These are phyloP conservation scores for Lepidurus arcticus DNA, from an alignment of 1,140 invertebrate species.

Conservation along the genomic window DNA sequence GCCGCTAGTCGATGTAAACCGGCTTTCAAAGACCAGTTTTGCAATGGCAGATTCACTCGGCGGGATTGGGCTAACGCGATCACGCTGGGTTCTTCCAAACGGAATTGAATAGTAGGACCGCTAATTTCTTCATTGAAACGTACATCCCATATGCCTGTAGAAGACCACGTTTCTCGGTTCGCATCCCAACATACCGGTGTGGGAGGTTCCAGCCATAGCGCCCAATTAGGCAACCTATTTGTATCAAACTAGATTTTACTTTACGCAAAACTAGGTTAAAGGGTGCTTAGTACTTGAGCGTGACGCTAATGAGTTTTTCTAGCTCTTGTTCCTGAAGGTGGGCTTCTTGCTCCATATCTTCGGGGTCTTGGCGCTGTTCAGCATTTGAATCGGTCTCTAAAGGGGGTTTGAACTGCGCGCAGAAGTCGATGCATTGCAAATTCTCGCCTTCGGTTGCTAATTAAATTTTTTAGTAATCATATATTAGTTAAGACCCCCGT, in stretches of 20 bases:
- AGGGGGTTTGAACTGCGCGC: slow-evolving; percentile 3
- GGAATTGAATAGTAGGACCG: slow-evolving; percentile 31
- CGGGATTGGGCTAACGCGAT: slow-evolving; percentile 27
- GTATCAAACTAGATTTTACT: background rate
- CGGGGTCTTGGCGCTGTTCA: slow-evolving; percentile 29
- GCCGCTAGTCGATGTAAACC: background rate
- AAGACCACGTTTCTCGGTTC: slow-evolving; percentile 19
- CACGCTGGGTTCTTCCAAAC: slow-evolving; percentile 31
- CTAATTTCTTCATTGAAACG: slow-evolving; percentile 31
- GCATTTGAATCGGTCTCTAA: background rate
- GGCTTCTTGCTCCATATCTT: slow-evolving; percentile 25
- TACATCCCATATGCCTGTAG: slow-evolving; percentile 31
- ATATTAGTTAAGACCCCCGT: too few relatives aligned
- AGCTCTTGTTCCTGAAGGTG: slow-evolving; percentile 31
- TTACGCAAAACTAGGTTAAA: background rate
- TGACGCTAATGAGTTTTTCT: slow-evolving; percentile 32
- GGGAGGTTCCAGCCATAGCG: slow-evolving; percentile 33
- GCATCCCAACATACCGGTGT: slow-evolving; percentile 28
- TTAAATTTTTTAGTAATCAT: background rate
- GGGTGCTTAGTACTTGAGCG: slow-evolving; percentile 29
- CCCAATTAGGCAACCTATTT: slow-evolving; percentile 25
- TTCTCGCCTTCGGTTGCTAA: background rate
- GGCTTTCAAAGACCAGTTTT: slow-evolving; percentile 20
- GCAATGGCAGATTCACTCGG: slow-evolving; percentile 30
- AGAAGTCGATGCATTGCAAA: background rate